Conservation (phyloP, 2,113 vertebrate genomes). For the Podilymbus podiceps region DNA sequence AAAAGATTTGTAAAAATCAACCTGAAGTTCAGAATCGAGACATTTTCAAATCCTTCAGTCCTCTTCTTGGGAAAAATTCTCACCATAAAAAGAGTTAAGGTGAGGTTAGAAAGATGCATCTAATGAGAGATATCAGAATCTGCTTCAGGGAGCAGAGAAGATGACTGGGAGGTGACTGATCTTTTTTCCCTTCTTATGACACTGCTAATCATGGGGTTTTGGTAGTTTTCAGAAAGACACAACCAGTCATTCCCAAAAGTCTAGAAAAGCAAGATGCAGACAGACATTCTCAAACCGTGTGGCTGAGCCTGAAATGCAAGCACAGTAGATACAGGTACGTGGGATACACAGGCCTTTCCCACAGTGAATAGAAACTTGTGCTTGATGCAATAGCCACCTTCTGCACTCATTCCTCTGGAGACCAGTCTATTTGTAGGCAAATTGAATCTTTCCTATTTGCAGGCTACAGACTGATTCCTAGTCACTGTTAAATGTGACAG, state of each 20-base stretch:
- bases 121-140: neutral
- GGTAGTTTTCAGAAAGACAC: neutral
- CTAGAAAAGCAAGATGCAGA: neutral
- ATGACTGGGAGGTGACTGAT: neutral
- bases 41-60: neutral
- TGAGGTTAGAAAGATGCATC: neutral
- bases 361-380: neutral
- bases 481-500: neutral
- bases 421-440: neutral
- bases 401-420: neutral
- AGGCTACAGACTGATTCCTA: neutral
- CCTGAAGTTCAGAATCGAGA: neutral
- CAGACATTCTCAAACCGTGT: fast-evolving
- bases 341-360: neutral
- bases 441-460: neutral
- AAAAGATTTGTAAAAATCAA: neutral
- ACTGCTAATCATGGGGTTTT: neutral
- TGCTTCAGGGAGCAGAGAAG: neutral
- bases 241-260: neutral
- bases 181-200: neutral
- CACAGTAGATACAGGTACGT: neutral
- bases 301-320: fast-evolving
- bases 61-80: neutral
- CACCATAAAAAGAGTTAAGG: neutral
- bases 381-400: neutral